Evolutionary conservation across 2,797 vertebrate species (phyloP).

Genomic region (Diglossa cyanea): DNA sequence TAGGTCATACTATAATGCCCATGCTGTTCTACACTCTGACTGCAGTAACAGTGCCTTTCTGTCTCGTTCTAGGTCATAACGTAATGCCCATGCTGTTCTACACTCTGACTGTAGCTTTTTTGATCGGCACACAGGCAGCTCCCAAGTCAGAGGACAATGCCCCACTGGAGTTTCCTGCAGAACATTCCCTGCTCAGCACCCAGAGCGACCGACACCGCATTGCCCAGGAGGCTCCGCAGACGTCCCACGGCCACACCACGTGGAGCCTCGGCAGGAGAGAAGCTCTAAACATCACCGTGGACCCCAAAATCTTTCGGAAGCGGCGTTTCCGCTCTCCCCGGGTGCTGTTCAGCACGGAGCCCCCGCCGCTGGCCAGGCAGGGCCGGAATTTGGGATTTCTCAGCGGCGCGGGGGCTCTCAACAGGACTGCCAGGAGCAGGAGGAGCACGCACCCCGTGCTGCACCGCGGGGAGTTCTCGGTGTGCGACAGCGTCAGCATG

Average conservation of each 20-base stretch:
- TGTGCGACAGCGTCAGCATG: constrained; percentile 92
- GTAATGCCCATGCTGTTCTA: constrained; percentile 95
- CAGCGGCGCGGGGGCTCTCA: constrained; percentile 23
- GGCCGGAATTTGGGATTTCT: constrained; percentile 43
- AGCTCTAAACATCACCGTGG: constrained; percentile 78
- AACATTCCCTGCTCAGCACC: constrained; percentile 37
- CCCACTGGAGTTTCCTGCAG: constrained; percentile 63
- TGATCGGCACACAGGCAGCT: constrained; percentile 90
- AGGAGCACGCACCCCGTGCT: constrained; percentile 80
- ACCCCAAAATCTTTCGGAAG: constrained; percentile 87
- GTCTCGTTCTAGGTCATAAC: constrained; percentile 65
- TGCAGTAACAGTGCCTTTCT: constrained; percentile 28
- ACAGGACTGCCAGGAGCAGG: constrained; percentile 80
- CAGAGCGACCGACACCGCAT: constrained; percentile 32
- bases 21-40: constrained; percentile 89
- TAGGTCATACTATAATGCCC: constrained; percentile 83
- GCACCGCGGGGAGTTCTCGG: constrained; percentile 91
- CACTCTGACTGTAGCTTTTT: constrained; percentile 90
- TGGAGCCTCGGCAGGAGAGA: constrained; percentile 46
- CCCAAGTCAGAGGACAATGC: constrained; percentile 84
- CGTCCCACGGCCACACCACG: constrained; percentile 2
- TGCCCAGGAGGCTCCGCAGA: constrained; percentile 57
- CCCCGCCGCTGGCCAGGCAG: constrained; percentile 76
- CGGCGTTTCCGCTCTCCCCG: constrained; percentile 87
- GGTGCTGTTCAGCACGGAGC: constrained; percentile 90